These are phyloP conservation scores for Tyria jacobaeae DNA, from an alignment of 2,888 invertebrate genomes.

Conservation along the genomic window DNA sequence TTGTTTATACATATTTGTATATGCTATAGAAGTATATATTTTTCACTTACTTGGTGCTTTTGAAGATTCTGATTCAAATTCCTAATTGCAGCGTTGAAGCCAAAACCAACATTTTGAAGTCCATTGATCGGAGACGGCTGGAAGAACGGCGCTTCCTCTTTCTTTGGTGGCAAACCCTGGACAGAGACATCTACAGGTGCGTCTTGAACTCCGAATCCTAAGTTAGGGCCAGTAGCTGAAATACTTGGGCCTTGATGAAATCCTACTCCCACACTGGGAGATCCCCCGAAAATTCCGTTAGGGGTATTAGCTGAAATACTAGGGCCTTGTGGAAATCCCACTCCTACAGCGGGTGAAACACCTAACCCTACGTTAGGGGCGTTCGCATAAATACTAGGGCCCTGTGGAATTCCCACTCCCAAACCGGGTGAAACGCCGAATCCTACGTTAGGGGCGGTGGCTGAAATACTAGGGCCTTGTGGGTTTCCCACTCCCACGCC, in stretches of 20 bases:
- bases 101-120: slow-evolving; percentile 72
- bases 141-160: slow-evolving; percentile 74
- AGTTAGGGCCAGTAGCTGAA: background rate
- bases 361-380: background rate
- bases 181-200: slow-evolving; percentile 70
- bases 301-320: background rate
- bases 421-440: background rate
- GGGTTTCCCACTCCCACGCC: background rate
- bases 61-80: slow-evolving; percentile 67
- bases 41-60: slow-evolving; percentile 65
- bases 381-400: background rate
- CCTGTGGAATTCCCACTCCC: slow-evolving; percentile 2
- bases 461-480: background rate
- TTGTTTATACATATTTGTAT: too few species aligned
- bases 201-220: background rate
- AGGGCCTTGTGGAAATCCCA: background rate
- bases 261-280: background rate
- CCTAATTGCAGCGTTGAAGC: slow-evolving; percentile 68
- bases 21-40: too few species aligned
- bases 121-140: slow-evolving; percentile 76
- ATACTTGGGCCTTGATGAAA: background rate
- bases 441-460: background rate
- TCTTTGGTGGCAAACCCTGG: slow-evolving; percentile 71
- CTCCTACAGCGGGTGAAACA: too few species aligned
- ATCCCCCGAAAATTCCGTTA: background rate